These are phyloP conservation scores for Paedocypris sp. DNA, from an alignment of 2,113 vertebrate species.

Conservation along the genomic window DNA sequence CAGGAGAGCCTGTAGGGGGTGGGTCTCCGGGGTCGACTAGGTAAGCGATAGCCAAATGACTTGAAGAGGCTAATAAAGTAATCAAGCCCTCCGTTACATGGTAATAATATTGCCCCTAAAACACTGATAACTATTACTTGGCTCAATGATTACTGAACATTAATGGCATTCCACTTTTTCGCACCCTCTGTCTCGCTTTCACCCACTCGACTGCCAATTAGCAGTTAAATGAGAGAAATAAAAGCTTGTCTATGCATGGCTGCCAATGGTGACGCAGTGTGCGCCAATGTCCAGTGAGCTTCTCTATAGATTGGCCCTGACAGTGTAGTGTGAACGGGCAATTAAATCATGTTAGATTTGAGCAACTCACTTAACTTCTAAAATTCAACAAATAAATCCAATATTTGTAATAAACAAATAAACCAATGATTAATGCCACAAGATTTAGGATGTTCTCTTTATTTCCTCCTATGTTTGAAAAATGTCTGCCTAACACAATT, in stretches of 20 bases:
- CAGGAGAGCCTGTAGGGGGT: conserved; percentile 27
- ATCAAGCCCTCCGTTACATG: conserved; percentile 68
- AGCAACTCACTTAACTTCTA: too few species aligned
- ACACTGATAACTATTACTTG: conserved; percentile 65
- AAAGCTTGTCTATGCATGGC: conserved; percentile 3
- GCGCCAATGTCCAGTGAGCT: not conserved
- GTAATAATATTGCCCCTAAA: conserved; percentile 66
- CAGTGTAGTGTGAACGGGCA: not conserved
- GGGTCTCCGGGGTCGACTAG: conserved; percentile 47
- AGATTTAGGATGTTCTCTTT: too few species aligned
- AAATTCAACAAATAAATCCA: too few species aligned
- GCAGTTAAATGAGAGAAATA: conserved; percentile 35
- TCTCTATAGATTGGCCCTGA: not conserved
- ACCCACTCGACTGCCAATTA: conserved; percentile 45
- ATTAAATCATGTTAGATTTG: too few species aligned
- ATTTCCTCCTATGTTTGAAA: too few species aligned
- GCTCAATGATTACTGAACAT: conserved; percentile 57
- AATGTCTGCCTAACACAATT: too few species aligned
- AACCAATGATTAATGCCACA: too few species aligned
- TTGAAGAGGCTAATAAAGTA: conserved; percentile 69
- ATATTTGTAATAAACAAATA: too few species aligned
- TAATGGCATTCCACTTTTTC: conserved; percentile 48
- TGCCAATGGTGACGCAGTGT: conserved; percentile 10
- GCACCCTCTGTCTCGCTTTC: conserved; percentile 22
- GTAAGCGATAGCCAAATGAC: conserved; percentile 62